phyloP scores from a whole-genome alignment of 2,888 invertebrate genomes.

The Troides helena region DNA sequence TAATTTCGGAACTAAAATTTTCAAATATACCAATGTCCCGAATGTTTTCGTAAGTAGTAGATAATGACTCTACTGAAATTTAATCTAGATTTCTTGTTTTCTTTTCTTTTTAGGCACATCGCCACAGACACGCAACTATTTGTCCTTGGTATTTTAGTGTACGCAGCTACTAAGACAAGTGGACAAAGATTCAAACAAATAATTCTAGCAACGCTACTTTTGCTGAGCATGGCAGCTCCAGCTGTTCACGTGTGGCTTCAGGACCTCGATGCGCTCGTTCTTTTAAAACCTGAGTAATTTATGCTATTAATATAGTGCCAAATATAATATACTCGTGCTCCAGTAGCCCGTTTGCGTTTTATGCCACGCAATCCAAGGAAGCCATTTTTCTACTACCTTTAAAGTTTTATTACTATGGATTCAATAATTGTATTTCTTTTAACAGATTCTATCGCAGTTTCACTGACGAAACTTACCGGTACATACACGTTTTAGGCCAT shows the following conservation, averaged over 20 bases:
- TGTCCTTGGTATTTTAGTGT: conserved; percentile 37
- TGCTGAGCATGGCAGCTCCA: conserved; percentile 34
- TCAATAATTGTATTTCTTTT: neutral
- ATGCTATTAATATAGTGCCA: neutral
- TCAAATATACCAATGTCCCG: no score
- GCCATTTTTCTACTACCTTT: neutral
- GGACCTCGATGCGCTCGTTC: conserved; percentile 40
- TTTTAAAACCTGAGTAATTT: conserved; percentile 44
- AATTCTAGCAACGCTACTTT: conserved; percentile 31
- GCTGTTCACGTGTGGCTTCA: conserved; percentile 41
- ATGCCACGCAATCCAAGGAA: neutral
- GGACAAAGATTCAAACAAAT: conserved; percentile 17
- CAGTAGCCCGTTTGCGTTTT: neutral
- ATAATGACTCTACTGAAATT: no score
- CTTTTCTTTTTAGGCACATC: conserved; percentile 41
- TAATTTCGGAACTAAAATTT: no score
- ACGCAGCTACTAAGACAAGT: conserved; percentile 26
- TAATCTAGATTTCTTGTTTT: neutral
- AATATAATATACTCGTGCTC: no score
- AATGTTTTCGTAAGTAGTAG: neutral
- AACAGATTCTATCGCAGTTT: conserved; percentile 40
- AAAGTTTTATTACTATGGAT: neutral
- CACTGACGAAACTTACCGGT: conserved; percentile 42
- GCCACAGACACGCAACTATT: conserved; percentile 47
- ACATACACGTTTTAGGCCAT: conserved; percentile 50